Percentiles rank a stretch among this genome's conserved stretches.
Evolutionary conservation across 1,140 invertebrate genomes (phyloP).

Genomic region (Temnothorax curvispinosus): DNA sequence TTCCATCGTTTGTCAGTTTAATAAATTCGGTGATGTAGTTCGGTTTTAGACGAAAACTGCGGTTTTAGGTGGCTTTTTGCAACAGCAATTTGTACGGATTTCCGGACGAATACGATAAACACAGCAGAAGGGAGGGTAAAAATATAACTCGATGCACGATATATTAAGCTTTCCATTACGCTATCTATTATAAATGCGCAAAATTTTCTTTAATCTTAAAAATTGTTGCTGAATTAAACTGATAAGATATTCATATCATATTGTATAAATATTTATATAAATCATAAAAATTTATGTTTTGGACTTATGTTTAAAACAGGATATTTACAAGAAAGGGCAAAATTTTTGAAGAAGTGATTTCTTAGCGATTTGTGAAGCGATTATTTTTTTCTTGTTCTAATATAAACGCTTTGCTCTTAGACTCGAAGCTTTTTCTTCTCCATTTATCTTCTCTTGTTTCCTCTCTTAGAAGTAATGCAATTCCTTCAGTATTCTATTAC

Average conservation of each 20-base stretch:
- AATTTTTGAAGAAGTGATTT: neutral
- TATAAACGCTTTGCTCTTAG: neutral
- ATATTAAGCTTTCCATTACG: neutral
- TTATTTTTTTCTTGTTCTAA: neutral
- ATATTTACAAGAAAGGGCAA: neutral
- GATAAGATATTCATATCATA: neutral
- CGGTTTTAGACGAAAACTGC: conserved; percentile 28
- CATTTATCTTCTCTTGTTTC: neutral
- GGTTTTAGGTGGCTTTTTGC: conserved; percentile 20
- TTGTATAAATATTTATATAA: neutral
- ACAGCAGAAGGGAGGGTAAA: neutral
- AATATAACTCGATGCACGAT: neutral
- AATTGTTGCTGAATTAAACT: neutral
- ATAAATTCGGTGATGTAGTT: conserved; percentile 29
- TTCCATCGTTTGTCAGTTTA: conserved; percentile 36
- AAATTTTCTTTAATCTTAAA: neutral
- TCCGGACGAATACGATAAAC: neutral
- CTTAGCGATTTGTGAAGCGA: neutral
- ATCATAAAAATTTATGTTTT: neutral
- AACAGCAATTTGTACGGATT: conserved; percentile 44
- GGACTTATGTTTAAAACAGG: neutral
- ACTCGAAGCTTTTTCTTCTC: neutral
- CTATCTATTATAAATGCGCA: neutral
- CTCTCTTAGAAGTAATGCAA: neutral
- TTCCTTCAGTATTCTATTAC: neutral